Evolutionary conservation across 2,888 invertebrate genomes (phyloP), one percentile per base, ranked within the genome.

Genomic region (Stenichneumon culpator): DNA sequence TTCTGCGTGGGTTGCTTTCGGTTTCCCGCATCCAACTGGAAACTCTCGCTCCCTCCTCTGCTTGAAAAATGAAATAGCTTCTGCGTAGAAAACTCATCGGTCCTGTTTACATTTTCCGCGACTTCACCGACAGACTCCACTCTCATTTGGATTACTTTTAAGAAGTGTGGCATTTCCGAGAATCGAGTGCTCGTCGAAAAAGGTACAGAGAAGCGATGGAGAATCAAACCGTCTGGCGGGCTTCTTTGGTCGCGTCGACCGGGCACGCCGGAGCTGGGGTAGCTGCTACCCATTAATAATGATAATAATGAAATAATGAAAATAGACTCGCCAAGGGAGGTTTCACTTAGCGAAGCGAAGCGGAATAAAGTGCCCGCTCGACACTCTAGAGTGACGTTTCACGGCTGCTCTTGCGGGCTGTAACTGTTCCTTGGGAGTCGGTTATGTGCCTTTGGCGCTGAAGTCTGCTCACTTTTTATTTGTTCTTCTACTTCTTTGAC

Each of bases 251-350:
- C 57, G 25, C 11, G 57, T 11, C 22, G 9, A 14, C 11, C 22
- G 6, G 22, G 22, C 22, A 57, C 3, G 44, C 44, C 44, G 4
- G 14, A 44, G 44, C 14, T 14, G 11, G 57, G 44, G 74, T 74
- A 74, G 83, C 72, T 80, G 73, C 65, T 19, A 36, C 65, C 86
- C 65, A 80, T 79, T 86, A 83, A 79, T 87, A 87, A 80, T 86
- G 87, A 84, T 84, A 84, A 84, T 77, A 84, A 73, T 72, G 84
- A 86, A 89, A 89, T 88, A 89, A 82, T 87, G 87, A 73, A 81
- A 86, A 87, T 79, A 83, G 84, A 82, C 87, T 83, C 84, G 84
- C 81, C 74, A 81, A 79, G 84, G 14, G 57, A 85, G 78, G 84
- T 89, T 81, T 87, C 86, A 88, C 90, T 88, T 86, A 90, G 87